Percentiles rank a stretch among this genome's conserved stretches.
phyloP scores from a whole-genome alignment of 2,888 invertebrate genomes.

The Nemurella pictetii region DNA sequence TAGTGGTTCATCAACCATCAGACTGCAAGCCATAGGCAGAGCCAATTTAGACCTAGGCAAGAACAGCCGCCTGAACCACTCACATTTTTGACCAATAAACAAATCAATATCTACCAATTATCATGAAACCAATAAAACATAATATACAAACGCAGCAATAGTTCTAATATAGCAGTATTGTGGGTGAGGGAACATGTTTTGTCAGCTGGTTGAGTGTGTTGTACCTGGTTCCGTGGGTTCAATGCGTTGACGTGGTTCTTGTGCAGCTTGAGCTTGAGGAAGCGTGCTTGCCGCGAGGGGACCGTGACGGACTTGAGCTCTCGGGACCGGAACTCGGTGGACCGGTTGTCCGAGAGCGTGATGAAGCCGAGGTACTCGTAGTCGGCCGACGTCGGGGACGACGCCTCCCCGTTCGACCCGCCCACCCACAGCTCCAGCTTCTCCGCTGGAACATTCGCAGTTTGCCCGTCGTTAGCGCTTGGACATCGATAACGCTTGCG shows the following conservation, averaged over 20 bases:
- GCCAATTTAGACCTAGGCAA: too few relatives aligned
- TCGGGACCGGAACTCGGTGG: constrained; percentile 76
- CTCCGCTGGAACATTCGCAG: constrained; percentile 67
- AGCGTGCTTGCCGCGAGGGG: constrained; percentile 62
- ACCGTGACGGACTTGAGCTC: constrained; percentile 84
- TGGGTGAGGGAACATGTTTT: too few relatives aligned
- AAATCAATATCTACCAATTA: too few relatives aligned
- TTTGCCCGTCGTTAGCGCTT: too few relatives aligned
- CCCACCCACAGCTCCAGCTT: constrained; percentile 73
- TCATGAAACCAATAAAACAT: too few relatives aligned
- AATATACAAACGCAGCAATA: too few relatives aligned
- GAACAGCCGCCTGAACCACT: too few relatives aligned
- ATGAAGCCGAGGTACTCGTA: constrained; percentile 73
- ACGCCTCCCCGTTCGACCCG: not conserved
- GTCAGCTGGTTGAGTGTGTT: too few relatives aligned
- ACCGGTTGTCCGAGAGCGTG: constrained; percentile 75
- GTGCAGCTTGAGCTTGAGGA: constrained; percentile 82
- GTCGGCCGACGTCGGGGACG: constrained; percentile 54
- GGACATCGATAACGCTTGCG: not conserved
- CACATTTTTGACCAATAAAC: too few relatives aligned
- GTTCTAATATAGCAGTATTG: not conserved
- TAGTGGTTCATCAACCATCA: too few relatives aligned
- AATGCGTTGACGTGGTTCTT: constrained; percentile 81
- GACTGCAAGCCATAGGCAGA: too few relatives aligned
- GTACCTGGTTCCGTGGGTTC: constrained; percentile 80